Percentiles rank a stretch among this genome's conserved stretches.
phyloP scores from a whole-genome alignment of 2,888 invertebrate species.

The Agelastica alni region DNA sequence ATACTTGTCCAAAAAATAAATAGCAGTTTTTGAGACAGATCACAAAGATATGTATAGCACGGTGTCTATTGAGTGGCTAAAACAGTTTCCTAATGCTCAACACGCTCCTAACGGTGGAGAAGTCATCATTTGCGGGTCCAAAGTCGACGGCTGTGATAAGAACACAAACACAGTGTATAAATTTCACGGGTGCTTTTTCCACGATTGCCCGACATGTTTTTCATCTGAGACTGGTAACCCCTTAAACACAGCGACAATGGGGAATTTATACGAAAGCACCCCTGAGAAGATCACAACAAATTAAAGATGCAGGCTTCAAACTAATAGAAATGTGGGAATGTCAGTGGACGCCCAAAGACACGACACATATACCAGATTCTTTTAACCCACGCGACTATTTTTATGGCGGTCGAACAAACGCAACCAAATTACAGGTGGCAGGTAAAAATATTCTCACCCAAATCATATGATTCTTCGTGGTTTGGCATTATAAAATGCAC shows the following conservation, averaged over 20 bases:
- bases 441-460: conserved; percentile 34
- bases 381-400: too few species aligned
- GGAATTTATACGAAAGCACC: conserved; percentile 2
- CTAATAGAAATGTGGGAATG: not conserved
- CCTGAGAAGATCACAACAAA: not conserved
- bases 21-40: not conserved
- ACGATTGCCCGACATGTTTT: not conserved
- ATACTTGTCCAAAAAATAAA: conserved; percentile 1
- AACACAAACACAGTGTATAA: conserved; percentile 9
- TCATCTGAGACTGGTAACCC: not conserved
- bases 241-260: not conserved
- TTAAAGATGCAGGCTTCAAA: not conserved
- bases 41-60: conserved; percentile 1
- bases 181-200: conserved; percentile 11
- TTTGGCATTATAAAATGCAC: too few species aligned
- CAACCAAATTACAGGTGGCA: too few species aligned
- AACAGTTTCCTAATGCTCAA: conserved; percentile 1
- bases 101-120: not conserved
- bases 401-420: too few species aligned
- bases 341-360: conserved; percentile 24
- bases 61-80: conserved; percentile 5
- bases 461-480: too few species aligned
- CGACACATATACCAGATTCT: too few species aligned
- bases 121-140: conserved; percentile 1
- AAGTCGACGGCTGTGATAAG: conserved; percentile 5